Evolutionary conservation across 2,113 vertebrate species (phyloP).

Genomic region (Serinus canaria): DNA sequence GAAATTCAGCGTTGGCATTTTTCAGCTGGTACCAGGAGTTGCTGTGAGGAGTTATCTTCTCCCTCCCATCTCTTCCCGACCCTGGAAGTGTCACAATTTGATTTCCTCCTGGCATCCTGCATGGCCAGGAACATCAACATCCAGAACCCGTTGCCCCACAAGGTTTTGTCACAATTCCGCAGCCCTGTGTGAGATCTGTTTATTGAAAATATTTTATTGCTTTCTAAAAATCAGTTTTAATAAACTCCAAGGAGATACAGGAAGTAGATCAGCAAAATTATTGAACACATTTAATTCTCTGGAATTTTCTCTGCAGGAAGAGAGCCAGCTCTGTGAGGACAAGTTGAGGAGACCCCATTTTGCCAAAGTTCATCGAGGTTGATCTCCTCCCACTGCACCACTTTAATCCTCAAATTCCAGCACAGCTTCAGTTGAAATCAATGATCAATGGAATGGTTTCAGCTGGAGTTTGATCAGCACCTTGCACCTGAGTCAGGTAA

Average conservation of each 20-base stretch:
- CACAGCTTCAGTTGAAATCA: background rate
- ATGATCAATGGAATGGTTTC: background rate
- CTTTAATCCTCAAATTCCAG: slow-evolving; percentile 1
- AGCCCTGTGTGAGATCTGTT: background rate
- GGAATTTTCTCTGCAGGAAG: background rate
- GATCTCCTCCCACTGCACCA: background rate
- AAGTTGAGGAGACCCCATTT: background rate
- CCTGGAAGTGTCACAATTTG: background rate
- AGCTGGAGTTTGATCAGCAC: slow-evolving; percentile 39
- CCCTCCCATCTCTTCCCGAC: background rate
- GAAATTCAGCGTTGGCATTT: background rate
- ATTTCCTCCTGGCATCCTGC: background rate
- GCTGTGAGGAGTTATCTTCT: background rate
- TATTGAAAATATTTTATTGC: slow-evolving; percentile 17
- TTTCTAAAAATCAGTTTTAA: background rate
- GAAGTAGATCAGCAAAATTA: background rate
- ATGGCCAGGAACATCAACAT: accelerated
- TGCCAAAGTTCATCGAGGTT: accelerated
- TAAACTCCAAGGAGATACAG: background rate
- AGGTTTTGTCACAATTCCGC: accelerated
- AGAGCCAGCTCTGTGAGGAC: background rate
- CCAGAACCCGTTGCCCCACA: accelerated
- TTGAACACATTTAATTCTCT: background rate
- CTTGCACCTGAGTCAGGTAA: slow-evolving; percentile 46
- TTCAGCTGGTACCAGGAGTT: background rate